Percentiles rank a stretch among this genome's conserved stretches.
Conservation (phyloP, 2,888 invertebrate genomes). For the Laothoe populi region DNA sequence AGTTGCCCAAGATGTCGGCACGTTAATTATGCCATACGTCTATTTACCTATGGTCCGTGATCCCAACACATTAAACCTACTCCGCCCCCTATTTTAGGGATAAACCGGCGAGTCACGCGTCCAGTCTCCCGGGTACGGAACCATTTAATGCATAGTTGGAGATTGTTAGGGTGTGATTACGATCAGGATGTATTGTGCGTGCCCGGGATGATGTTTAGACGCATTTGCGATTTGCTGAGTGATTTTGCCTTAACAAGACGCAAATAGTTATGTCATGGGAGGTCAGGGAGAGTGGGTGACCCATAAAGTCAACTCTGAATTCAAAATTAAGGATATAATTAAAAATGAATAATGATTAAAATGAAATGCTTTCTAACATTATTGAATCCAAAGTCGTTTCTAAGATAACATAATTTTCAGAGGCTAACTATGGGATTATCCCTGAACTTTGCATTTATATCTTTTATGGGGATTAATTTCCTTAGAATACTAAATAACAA, state of each 20-base stretch:
- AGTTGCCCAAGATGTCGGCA: too few species aligned
- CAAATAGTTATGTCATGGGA: neutral
- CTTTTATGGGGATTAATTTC: too few species aligned
- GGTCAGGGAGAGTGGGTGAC: neutral
- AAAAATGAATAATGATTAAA: too few species aligned
- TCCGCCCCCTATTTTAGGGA: constrained; percentile 50
- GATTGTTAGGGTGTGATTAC: constrained; percentile 67
- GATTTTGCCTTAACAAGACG: neutral
- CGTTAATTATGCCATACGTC: too few species aligned
- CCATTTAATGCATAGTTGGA: constrained; percentile 77
- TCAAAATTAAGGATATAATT: too few species aligned
- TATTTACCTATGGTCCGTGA: too few species aligned
- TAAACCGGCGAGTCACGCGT: constrained; percentile 75
- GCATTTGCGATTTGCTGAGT: constrained; percentile 12
- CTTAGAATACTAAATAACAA: too few species aligned
- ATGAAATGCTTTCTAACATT: too few species aligned
- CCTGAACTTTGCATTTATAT: too few species aligned
- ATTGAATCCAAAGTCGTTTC: too few species aligned
- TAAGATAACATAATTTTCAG: too few species aligned
- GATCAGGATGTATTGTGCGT: constrained; percentile 44
- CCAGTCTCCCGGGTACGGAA: constrained; percentile 69
- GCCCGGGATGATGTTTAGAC: constrained; percentile 17
- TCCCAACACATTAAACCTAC: neutral
- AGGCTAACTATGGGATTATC: too few species aligned
- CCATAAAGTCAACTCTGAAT: neutral